Evolutionary conservation across 1,140 invertebrate species (phyloP).

Genomic region (Paracyclopina nana): DNA sequence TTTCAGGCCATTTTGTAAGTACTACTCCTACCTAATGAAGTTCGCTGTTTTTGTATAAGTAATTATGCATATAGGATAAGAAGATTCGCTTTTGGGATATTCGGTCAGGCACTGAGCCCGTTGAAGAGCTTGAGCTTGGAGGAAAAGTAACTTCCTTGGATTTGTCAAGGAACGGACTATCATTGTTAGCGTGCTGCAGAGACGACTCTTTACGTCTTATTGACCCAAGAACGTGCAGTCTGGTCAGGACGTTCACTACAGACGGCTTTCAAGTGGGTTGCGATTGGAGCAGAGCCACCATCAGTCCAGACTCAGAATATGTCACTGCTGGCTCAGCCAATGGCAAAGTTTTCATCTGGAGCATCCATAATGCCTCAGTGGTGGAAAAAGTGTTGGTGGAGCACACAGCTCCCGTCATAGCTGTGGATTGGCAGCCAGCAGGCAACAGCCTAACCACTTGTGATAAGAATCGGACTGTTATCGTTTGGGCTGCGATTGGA

Average conservation of each 20-base stretch:
- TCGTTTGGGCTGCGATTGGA: conserved; percentile 44
- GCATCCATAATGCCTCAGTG: conserved; percentile 49
- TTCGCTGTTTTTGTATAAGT: too few species aligned
- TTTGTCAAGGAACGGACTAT: conserved; percentile 75
- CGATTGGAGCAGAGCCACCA: conserved; percentile 76
- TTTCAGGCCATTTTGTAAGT: conserved; percentile 94
- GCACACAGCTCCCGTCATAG: conserved; percentile 37
- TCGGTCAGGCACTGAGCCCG: conserved; percentile 19
- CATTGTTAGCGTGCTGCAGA: conserved; percentile 67
- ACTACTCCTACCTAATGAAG: too few species aligned
- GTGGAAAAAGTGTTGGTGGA: conserved; percentile 59
- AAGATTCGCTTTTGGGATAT: conserved; percentile 87
- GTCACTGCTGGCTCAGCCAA: conserved; percentile 72
- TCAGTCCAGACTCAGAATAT: conserved; percentile 71
- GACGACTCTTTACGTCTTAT: conserved; percentile 85
- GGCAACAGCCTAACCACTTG: conserved; percentile 63
- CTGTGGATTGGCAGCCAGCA: conserved; percentile 76
- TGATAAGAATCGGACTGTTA: conserved; percentile 58
- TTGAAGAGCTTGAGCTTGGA: conserved; percentile 66
- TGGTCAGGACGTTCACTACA: conserved; percentile 38
- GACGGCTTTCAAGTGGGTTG: conserved; percentile 85
- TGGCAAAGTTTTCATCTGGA: conserved; percentile 80
- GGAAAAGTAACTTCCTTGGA: conserved; percentile 89
- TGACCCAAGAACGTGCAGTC: conserved; percentile 50
- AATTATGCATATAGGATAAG: too few species aligned